These are phyloP conservation scores for Macropodus opercularis DNA, from an alignment of 2,797 vertebrate species.

Conservation along the genomic window DNA sequence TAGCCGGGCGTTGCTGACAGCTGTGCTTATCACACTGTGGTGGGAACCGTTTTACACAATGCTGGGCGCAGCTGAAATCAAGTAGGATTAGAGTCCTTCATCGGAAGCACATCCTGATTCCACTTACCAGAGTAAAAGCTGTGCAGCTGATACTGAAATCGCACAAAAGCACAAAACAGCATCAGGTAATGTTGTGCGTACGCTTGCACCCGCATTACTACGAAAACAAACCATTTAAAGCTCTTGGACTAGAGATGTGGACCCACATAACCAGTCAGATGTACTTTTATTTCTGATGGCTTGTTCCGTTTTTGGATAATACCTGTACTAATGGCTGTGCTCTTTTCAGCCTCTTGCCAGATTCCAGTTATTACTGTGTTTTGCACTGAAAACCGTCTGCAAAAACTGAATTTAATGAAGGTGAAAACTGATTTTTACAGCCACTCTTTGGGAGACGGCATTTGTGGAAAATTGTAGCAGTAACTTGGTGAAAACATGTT, in stretches of 20 bases:
- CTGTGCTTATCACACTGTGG: slow-evolving; percentile 30
- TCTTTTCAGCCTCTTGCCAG: too few species aligned
- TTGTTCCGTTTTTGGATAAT: too few species aligned
- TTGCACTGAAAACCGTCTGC: neutral
- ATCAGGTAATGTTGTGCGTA: slow-evolving; percentile 23
- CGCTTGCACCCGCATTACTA: slow-evolving; percentile 23
- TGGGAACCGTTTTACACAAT: slow-evolving; percentile 20
- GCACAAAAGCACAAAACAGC: slow-evolving; percentile 1
- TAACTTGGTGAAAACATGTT: slow-evolving; percentile 23
- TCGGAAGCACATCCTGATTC: slow-evolving; percentile 10
- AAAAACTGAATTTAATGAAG: slow-evolving; percentile 1
- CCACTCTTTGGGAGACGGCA: neutral
- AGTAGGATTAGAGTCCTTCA: slow-evolving; percentile 37
- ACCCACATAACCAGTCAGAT: slow-evolving; percentile 14
- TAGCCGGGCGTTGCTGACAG: slow-evolving; percentile 24
- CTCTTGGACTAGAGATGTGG: slow-evolving; percentile 10
- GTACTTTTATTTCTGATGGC: too few species aligned
- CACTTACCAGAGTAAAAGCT: slow-evolving; percentile 29
- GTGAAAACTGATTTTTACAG: neutral
- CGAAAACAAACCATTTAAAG: slow-evolving; percentile 22
- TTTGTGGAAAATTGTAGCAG: slow-evolving; percentile 1
- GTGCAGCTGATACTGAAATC: slow-evolving; percentile 26
- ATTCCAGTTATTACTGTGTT: neutral
- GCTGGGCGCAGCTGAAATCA: neutral
- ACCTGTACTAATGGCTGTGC: too few species aligned